Evolutionary conservation across 2,797 vertebrate species (phyloP), one percentile per base, ranked within the genome.

Genomic region (Knipowitschia caucasica): DNA sequence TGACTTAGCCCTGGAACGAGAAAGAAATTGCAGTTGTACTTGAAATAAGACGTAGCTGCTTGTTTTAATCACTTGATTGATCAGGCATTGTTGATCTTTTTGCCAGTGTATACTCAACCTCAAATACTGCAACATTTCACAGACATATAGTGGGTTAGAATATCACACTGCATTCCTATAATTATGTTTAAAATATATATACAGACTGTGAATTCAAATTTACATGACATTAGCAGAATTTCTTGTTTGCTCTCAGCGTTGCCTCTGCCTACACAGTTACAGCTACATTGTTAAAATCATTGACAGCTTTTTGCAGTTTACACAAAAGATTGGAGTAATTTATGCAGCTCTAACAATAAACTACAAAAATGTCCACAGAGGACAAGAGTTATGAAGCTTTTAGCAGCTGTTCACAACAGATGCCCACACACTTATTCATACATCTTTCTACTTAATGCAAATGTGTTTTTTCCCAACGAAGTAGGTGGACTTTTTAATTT

Each of bases 401-500:
- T 31, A 33, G 54, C 34, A 50, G 17, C 26, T 46, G 35, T 33
- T 47, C 18, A 50, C 11, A 33, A 18, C 45, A 49, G 45, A 31
- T 49, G 45, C 29, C 45, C 45, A 47, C 27, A 31, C 27, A 47
- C 29, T 33, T 31, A 47, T 31, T 21, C 20, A 33, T 31, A 21
- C 21, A 31, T 21, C 29, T 31, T 11, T 12, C 18, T 21, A 7
- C 33, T 49, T 49, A 31, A 31, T 31, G 27, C 45, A 33, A 31
- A 49, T 49, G 17, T 14, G 20, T 47, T 47, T 27, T 49, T 33
- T 20, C 17, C 18, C 27, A 31, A 21, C 5, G 8, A 49, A 21
- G 45, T 31, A 49, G 45, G 45, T 46, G 43, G 43, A 46, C 43
- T 46, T 46, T n/a, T 42, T 46, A 29, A 46, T 46, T 46, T 46